phyloP scores from a whole-genome alignment of 2,888 invertebrate genomes.

The Drosophila infuscata region DNA sequence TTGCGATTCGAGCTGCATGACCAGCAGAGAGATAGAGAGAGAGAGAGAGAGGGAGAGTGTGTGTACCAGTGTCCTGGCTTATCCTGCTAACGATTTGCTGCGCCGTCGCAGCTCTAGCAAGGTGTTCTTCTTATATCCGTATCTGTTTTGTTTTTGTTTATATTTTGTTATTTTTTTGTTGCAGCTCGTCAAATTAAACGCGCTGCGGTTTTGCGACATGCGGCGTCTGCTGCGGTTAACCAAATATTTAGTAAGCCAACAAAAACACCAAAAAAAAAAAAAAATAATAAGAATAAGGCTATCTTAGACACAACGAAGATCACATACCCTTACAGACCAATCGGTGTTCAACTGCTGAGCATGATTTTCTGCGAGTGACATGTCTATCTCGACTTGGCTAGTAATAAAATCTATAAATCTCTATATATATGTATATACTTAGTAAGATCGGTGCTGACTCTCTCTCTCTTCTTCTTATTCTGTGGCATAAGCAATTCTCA shows the following conservation, averaged over 20 bases:
- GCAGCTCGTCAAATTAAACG: constrained; percentile 75
- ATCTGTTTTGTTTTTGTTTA: neutral
- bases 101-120: constrained; percentile 45
- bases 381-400: neutral
- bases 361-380: neutral
- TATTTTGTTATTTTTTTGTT: no score
- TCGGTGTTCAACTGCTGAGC: neutral
- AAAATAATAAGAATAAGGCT: neutral
- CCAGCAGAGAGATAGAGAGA: neutral
- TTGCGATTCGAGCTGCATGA: constrained; percentile 48
- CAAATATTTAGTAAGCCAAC: constrained; percentile 52
- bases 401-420: neutral
- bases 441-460: neutral
- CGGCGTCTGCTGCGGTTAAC: constrained; percentile 74
- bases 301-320: neutral
- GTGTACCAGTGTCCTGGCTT: constrained; percentile 14
- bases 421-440: neutral
- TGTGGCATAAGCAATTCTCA: constrained; percentile 55
- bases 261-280: neutral
- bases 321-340: neutral
- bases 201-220: constrained; percentile 79
- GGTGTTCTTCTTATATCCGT: constrained; percentile 56
- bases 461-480: neutral
- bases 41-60: neutral
- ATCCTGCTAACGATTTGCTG: constrained; percentile 37